A percentile compares a stretch with the other conserved stretches of the same genome.
These are phyloP conservation scores for Mirza zaza DNA, from an alignment of 2,113 vertebrate species.

Conservation along the genomic window DNA sequence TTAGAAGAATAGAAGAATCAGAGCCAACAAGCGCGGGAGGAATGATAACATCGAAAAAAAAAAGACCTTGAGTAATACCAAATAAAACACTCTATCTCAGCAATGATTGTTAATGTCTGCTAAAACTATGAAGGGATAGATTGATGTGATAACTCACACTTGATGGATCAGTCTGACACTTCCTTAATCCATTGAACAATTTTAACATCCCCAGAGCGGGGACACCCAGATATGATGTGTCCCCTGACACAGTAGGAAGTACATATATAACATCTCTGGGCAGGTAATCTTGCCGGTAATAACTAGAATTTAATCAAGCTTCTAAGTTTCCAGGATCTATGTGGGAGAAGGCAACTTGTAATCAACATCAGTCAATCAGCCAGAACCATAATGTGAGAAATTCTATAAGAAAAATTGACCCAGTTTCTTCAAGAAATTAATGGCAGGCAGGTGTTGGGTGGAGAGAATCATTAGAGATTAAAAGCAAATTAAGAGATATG, in stretches of 20 bases:
- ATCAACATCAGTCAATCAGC: neutral
- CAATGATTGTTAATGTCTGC: no score
- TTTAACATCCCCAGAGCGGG: neutral
- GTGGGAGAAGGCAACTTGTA: neutral
- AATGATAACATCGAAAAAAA: neutral
- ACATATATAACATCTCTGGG: no score
- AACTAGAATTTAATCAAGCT: neutral
- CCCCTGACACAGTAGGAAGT: neutral
- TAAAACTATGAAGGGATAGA: neutral
- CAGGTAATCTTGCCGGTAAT: neutral
- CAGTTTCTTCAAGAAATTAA: neutral
- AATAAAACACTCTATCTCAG: neutral
- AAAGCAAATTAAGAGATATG: neutral
- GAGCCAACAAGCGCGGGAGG: neutral
- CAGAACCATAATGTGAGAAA: neutral
- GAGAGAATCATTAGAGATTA: neutral
- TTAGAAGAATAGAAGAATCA: neutral
- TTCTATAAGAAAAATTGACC: neutral
- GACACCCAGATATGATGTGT: neutral
- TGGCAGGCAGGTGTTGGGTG: neutral
- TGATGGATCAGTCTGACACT: rapidly evolving
- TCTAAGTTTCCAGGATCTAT: neutral
- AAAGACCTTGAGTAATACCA: neutral
- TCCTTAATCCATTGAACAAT: no score
- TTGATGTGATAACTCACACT: rapidly evolving